Evolutionary conservation across 2,888 invertebrate species (phyloP).

Genomic region (Drosophila recens): DNA sequence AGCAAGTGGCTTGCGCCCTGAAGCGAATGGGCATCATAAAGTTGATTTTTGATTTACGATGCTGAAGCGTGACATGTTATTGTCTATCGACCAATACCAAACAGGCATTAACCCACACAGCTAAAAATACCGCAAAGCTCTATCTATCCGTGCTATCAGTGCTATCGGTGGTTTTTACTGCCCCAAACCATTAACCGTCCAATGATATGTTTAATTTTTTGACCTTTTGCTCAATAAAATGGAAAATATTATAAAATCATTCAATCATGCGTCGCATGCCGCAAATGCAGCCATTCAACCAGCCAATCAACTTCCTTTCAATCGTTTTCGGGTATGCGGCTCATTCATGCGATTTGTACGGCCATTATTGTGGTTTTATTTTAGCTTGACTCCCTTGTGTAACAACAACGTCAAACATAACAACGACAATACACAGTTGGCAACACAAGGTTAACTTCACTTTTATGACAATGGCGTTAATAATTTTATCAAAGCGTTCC

Average conservation of each 20-base stretch:
- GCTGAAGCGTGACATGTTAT: constrained; percentile 66
- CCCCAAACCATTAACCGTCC: constrained; percentile 15
- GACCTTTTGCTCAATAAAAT: constrained; percentile 68
- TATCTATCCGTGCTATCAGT: constrained; percentile 9
- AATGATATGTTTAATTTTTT: constrained; percentile 54
- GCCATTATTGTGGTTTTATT: constrained; percentile 40
- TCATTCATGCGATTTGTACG: constrained; percentile 65
- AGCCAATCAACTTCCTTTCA: constrained; percentile 9
- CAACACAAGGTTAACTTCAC: constrained; percentile 52
- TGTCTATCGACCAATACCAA: constrained; percentile 34
- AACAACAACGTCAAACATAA: constrained; percentile 22
- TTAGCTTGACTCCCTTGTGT: constrained; percentile 18
- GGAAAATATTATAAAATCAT: constrained; percentile 71
- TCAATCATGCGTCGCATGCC: constrained; percentile 68
- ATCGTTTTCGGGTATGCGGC: constrained; percentile 36
- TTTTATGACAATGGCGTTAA: constrained; percentile 72
- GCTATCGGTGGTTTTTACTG: constrained; percentile 11
- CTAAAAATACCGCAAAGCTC: neutral
- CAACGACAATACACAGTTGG: constrained; percentile 14
- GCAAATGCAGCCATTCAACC: constrained; percentile 25
- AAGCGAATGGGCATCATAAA: constrained; percentile 53
- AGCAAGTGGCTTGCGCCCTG: constrained; percentile 27
- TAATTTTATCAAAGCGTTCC: constrained; percentile 69
- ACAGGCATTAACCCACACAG: neutral
- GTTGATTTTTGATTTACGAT: constrained; percentile 69